These are phyloP conservation scores for Apostichopus parvimensis DNA, from an alignment of 35 echinoderm and acorn worm species.

Conservation along the genomic window DNA sequence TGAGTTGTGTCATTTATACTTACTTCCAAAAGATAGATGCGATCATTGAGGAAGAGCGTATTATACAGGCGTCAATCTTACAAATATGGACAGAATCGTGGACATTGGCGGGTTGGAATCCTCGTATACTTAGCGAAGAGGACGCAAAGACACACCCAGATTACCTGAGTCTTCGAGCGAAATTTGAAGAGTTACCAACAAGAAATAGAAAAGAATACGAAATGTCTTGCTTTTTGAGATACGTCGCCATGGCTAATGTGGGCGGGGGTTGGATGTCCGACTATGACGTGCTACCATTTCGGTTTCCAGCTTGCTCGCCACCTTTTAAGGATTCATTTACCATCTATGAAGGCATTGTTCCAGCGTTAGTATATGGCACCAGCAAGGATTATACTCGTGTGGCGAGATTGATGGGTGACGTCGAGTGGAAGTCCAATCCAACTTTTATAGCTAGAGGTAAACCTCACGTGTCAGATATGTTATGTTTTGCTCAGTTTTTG, in stretches of 20 bases:
- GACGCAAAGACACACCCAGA: not conserved
- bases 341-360: not conserved
- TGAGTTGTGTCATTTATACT: not conserved
- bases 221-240: conserved; percentile 5
- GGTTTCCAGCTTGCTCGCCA: not conserved
- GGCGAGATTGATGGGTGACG: not conserved
- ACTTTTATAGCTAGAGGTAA: not conserved
- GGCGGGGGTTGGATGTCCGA: conserved; percentile 36
- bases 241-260: conserved; percentile 4
- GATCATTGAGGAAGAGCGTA: not conserved
- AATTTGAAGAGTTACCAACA: not conserved
- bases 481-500: not conserved
- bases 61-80: not conserved
- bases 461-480: conserved; percentile 11
- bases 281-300: not conserved
- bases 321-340: not conserved
- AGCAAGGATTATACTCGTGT: not conserved
- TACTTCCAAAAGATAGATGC: not conserved
- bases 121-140: not conserved
- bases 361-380: not conserved
- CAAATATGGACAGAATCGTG: not conserved
- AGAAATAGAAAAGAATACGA: conserved; percentile 11
- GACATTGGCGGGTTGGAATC: conserved; percentile 5
- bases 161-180: not conserved
- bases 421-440: conserved; percentile 6